phyloP scores from a whole-genome alignment of 2,113 vertebrate genomes.

The Actenoides hombroni region DNA sequence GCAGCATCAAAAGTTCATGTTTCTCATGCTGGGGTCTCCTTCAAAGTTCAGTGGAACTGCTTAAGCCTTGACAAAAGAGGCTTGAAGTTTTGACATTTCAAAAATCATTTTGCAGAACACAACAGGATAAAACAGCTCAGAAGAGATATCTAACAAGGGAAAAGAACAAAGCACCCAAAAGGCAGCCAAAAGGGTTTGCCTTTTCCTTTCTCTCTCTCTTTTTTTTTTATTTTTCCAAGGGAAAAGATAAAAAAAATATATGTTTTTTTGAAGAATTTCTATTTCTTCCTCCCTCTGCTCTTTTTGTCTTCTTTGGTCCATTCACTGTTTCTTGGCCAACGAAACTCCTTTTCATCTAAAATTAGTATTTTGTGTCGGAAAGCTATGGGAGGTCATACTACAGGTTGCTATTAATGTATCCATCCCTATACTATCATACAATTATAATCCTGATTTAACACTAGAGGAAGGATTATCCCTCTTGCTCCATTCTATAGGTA shows the following conservation, averaged over 20 bases:
- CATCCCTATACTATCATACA: background rate
- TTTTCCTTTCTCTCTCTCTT: background rate
- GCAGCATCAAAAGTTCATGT: constrained; percentile 44
- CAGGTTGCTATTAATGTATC: background rate
- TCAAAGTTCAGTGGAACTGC: constrained; percentile 63
- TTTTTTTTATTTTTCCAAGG: background rate
- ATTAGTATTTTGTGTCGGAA: constrained; percentile 23
- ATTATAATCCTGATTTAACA: background rate
- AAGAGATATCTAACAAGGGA: constrained; percentile 38
- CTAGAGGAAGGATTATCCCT: background rate
- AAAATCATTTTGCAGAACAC: constrained; percentile 60
- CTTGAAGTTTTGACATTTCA: constrained; percentile 69
- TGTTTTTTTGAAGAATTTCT: background rate
- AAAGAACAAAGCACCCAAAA: constrained; percentile 68
- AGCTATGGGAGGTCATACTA: background rate
- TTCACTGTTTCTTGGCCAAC: background rate
- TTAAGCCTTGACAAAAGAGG: constrained; percentile 64
- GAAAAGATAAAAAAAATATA: constrained; percentile 26
- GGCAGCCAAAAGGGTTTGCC: constrained; percentile 23
- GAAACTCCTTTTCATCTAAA: constrained; percentile 50
- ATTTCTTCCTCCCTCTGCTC: background rate
- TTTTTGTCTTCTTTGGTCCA: constrained; percentile 40
- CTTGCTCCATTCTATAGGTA: background rate
- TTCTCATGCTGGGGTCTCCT: constrained; percentile 45
- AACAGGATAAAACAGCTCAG: constrained; percentile 58